Evolutionary conservation across 1,140 invertebrate genomes (phyloP).

Genomic region (Heliconius melpomene): DNA sequence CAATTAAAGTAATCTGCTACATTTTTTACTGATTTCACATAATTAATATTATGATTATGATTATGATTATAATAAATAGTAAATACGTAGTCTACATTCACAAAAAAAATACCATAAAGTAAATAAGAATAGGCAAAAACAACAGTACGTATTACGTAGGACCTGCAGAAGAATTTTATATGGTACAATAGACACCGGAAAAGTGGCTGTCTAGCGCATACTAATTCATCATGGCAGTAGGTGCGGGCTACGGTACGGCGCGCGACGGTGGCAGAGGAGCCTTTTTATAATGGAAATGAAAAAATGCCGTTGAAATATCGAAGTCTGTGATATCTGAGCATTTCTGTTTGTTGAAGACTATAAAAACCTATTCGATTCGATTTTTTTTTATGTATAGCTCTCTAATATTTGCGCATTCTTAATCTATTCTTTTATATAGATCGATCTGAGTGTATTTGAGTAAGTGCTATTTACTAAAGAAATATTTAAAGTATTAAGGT

Average conservation of each 20-base stretch:
- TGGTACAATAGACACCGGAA: slow-evolving; percentile 14
- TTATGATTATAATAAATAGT: too few species aligned
- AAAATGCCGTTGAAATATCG: not conserved
- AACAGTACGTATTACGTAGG: not conserved
- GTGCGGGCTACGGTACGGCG: not conserved
- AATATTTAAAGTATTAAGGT: too few species aligned
- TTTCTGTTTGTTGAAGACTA: not conserved
- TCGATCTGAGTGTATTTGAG: not conserved
- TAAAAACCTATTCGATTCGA: not conserved
- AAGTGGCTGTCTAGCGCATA: slow-evolving; percentile 8
- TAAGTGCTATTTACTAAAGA: too few species aligned
- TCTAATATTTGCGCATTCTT: not conserved
- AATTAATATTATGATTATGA: not conserved
- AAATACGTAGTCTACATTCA: not conserved
- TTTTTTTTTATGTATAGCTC: not conserved
- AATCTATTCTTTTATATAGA: not conserved
- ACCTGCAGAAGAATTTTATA: slow-evolving; percentile 6
- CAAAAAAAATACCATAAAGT: not conserved
- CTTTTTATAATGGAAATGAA: not conserved
- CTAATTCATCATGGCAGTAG: not conserved
- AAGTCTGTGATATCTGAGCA: not conserved
- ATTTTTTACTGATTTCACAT: not conserved
- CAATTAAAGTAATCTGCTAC: not conserved
- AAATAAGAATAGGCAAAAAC: not conserved
- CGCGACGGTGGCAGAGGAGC: not conserved